Evolutionary conservation across 2,888 invertebrate genomes (phyloP).

Genomic region (Allacma fusca): DNA sequence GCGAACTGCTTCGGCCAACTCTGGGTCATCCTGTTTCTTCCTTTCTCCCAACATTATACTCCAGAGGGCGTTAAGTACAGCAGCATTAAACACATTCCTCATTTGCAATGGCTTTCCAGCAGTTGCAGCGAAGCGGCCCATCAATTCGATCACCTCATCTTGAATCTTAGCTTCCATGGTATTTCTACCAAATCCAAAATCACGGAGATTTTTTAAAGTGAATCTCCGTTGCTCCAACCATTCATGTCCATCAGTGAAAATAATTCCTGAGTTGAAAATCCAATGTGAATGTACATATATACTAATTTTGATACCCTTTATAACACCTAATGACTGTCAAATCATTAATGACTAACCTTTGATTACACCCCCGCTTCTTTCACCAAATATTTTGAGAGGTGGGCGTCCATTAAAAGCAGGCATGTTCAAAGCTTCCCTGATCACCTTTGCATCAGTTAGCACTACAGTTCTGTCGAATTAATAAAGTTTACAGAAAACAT

Average conservation of each 20-base stretch:
- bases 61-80: conserved; percentile 25
- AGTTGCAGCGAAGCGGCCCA: conserved; percentile 11
- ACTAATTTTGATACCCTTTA: too few relatives aligned
- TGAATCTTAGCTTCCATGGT: conserved; percentile 46
- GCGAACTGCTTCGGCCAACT: background rate
- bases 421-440: too few relatives aligned
- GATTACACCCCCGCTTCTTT: too few relatives aligned
- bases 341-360: too few relatives aligned
- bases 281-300: too few relatives aligned
- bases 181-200: conserved; percentile 48
- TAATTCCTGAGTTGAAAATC: too few relatives aligned
- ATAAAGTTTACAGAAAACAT: too few relatives aligned
- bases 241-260: background rate
- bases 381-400: too few relatives aligned
- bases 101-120: conserved; percentile 23
- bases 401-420: too few relatives aligned
- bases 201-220: conserved; percentile 19
- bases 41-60: conserved; percentile 34
- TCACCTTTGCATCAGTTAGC: too few relatives aligned
- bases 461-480: too few relatives aligned
- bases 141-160: conserved; percentile 42
- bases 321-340: too few relatives aligned
- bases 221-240: conserved; percentile 17
- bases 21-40: conserved; percentile 11
- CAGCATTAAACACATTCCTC: conserved; percentile 21